Base-by-base conservation (phyloP, 64 coral and sea anemone genomes). In the Trachythela sp. region DNA sequence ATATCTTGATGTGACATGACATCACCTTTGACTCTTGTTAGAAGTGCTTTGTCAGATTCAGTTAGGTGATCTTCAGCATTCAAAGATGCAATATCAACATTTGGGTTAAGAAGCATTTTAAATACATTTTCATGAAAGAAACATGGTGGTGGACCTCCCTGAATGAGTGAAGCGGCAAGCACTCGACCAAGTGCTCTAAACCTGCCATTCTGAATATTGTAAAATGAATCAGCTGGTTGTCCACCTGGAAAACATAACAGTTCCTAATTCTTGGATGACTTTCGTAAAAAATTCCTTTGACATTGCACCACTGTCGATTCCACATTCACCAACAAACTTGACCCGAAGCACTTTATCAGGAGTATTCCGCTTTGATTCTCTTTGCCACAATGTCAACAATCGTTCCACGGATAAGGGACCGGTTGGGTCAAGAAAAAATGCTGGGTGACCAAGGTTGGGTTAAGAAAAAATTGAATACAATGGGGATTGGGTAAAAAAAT, bases 121-220 rank as follows among this genome's bases (percentile, higher is more conserved):
- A 87, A 93, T 17, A 39, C 31, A 41, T 49, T 37, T 17, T 45
- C 88, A 29, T 70, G 41, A 37, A 93, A 31, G 67, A 87, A 93
- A 48, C 50, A 71, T 1, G 92, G 88, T 36, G 88, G 83, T 58
- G 87, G 87, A 37, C 92, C 84, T 86, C 88, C 88, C 80, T 93
- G 88, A 35, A 89, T 84, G 18, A 93, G 50, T 34, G 87, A 89
- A 58, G 76, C 86, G 48, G 92, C 92, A 77, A 93, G 75, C 48
- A 93, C 83, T 83, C 89, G 59, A 31, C 88, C 92, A 64, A 87
- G 64, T 33, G 92, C 87, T 54, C 87, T 80, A 85, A 89, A 89
- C 48, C 84, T 85, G 52, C 92, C 70, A 91, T 84, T 68, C 85
- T 51, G 22, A 68, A 91, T 31, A 86, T 90, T 18, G 64, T 76